Base-by-base conservation (phyloP, 2,888 invertebrate species). In the Lasioglossum villosulum region DNA sequence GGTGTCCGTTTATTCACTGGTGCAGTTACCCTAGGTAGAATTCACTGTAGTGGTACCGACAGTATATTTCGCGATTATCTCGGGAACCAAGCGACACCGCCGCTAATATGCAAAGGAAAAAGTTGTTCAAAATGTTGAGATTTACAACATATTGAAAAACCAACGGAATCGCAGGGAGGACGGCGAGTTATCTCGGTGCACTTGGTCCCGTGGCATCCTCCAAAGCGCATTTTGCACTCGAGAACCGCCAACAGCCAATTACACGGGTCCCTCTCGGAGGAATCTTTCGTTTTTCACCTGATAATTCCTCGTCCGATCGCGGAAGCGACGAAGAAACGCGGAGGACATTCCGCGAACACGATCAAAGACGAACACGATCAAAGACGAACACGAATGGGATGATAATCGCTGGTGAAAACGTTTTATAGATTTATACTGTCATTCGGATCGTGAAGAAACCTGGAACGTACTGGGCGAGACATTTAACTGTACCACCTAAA, bases 251-350 rank as follows among this genome's bases (percentile, higher is more conserved):
- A 23, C 75, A 56, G 48, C 37, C 81, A 81, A 83, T 84, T 89
- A 78, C 66, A 56, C 71, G 63, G 74, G 72, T 73, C 34, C 37
- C 23, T 16, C 39, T 12, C 68, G 27, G 59, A 71, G 80, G 77
- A 84, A 82, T 82, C 80, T 76, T 30, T 39, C 42, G 82, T 86
- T 88, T 86, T 83, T 77, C 68, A 27, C 45, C 52, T 27, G 56
- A 45, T 63, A 14, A 27, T 75, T 34, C 59, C 80, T 66, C 71
- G 63, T 71, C 10, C 66, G 23, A 63, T 63, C 63, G 30, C 63
- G 34, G 52, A 80, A 30, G 27, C 72, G 37, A 77, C 66, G 45
- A 78, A 78, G 68, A 27, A 75, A 45, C 74, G 10, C 23, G 48
- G 73, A 16, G 37, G 34, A 79, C 30, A 39, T 72, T 72, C 78